Evolutionary conservation across 2,113 vertebrate genomes (phyloP).

Genomic region (Anthoscopus minutus): DNA sequence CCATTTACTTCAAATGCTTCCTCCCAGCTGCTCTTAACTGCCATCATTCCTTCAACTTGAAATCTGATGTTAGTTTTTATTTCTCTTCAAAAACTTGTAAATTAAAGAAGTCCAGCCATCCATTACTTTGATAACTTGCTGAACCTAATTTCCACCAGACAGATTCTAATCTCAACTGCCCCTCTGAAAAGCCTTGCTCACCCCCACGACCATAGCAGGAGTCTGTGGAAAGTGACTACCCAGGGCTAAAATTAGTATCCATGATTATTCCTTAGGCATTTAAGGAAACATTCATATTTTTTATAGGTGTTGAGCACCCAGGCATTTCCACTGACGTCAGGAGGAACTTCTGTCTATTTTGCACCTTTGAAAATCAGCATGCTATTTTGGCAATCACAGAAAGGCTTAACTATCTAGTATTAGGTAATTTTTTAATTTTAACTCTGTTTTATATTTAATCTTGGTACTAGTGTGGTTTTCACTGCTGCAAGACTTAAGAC

Average conservation of each 20-base stretch:
- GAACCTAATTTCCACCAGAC: neutral
- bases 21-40: neutral
- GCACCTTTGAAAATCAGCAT: constrained; percentile 28
- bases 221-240: neutral
- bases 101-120: neutral
- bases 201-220: constrained; percentile 19
- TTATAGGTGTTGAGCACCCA: constrained; percentile 35
- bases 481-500: neutral
- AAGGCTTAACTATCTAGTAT: neutral
- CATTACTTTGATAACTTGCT: neutral
- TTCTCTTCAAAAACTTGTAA: neutral
- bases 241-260: constrained; percentile 17
- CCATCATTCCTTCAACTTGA: neutral
- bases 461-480: neutral
- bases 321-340: constrained; percentile 53
- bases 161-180: neutral
- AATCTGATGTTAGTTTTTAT: neutral
- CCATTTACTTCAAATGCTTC: neutral
- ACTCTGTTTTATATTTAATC: neutral
- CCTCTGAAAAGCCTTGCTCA: neutral
- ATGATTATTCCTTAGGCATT: constrained; percentile 28
- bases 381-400: neutral
- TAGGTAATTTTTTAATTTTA: neutral
- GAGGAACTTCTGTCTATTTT: constrained; percentile 28
- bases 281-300: constrained; percentile 38